Evolutionary conservation across 2,113 vertebrate genomes (phyloP).

Genomic region (Dasyornis broadbenti): DNA sequence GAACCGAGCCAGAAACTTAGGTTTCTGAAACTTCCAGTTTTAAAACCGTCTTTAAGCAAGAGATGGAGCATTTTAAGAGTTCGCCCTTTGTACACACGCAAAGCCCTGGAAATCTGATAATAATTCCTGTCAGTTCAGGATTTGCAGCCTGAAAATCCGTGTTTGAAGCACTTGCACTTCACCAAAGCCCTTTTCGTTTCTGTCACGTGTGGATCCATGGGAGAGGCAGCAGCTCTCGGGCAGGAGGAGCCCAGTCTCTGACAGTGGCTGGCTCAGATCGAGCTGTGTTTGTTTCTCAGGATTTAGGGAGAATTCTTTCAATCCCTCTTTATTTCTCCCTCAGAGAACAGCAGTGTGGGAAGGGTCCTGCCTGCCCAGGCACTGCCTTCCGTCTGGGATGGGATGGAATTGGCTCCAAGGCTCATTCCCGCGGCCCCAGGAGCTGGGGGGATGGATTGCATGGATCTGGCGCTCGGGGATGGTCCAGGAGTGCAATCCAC

Average conservation of each 20-base stretch:
- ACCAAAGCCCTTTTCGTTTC: not conserved
- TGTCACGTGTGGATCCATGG: not conserved
- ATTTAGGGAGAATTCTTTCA: not conserved
- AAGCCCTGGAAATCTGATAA: not conserved
- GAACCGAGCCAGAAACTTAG: not conserved
- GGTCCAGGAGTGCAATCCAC: no score
- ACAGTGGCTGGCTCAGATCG: not conserved
- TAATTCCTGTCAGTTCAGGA: not conserved
- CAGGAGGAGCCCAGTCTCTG: not conserved
- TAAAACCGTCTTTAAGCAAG: not conserved
- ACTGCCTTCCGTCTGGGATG: slow-evolving; percentile 32
- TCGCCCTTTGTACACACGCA: not conserved
- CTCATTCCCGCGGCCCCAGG: no score
- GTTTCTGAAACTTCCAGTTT: not conserved
- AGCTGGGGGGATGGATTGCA: no score
- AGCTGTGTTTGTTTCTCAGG: not conserved
- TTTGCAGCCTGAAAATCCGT: not conserved
- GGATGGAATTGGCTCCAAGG: no score
- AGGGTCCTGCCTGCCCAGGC: not conserved
- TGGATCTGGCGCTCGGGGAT: no score
- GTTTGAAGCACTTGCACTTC: not conserved
- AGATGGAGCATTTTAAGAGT: not conserved
- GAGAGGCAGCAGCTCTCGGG: not conserved
- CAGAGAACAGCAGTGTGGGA: not conserved
- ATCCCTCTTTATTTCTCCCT: not conserved